A percentile compares a stretch with the other conserved stretches of the same genome.
phyloP scores from a whole-genome alignment of 1,140 invertebrate genomes.

The Odontomachus brunneus region DNA sequence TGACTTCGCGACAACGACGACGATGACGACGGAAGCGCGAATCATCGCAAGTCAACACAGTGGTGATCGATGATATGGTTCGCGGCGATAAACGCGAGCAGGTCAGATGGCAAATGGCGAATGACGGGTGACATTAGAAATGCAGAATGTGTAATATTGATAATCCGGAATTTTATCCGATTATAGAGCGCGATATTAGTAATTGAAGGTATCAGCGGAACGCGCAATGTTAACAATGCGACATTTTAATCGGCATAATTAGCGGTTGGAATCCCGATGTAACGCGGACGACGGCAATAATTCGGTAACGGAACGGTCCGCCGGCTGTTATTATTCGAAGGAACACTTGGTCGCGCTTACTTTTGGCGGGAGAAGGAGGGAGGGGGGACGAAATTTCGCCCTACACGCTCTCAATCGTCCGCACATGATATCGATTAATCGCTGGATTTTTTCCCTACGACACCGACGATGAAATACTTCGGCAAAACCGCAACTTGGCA shows the following conservation, averaged over 20 bases:
- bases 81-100: constrained; percentile 18
- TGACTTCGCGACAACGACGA: neutral
- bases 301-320: no score
- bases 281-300: no score
- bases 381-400: no score
- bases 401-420: neutral
- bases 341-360: no score
- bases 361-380: no score
- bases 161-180: neutral
- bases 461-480: constrained; percentile 53
- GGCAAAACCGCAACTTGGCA: constrained; percentile 55
- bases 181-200: neutral
- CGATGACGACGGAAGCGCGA: constrained; percentile 11
- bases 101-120: constrained; percentile 3
- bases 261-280: no score
- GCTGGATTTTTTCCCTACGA: constrained; percentile 40
- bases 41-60: neutral
- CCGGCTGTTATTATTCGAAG: no score
- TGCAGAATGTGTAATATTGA: neutral
- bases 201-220: neutral
- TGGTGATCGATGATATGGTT: neutral
- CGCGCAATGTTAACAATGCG: no score
- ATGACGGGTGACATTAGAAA: neutral
- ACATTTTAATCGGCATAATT: no score
- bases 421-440: constrained; percentile 37